A percentile compares a stretch with the other conserved stretches of the same genome.
Evolutionary conservation across 1,140 invertebrate genomes (phyloP).

Genomic region (Drosophila arawakana): DNA sequence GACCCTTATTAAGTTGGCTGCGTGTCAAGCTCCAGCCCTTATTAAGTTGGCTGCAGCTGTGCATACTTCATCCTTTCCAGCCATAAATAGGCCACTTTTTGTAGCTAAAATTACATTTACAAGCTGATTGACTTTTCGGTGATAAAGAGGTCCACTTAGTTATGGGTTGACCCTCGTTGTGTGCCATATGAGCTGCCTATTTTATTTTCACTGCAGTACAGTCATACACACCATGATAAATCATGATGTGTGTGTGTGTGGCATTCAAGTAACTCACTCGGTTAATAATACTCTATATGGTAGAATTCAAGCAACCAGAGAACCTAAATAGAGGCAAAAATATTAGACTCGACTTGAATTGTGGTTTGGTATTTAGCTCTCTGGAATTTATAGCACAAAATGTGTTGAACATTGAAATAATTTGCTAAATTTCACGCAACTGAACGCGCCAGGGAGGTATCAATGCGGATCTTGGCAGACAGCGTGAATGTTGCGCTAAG

Average conservation of each 20-base stretch:
- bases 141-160: background rate
- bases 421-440: conserved; percentile 43
- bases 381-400: background rate
- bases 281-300: conserved; percentile 2
- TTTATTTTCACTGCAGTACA: conserved; percentile 8
- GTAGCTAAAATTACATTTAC: conserved; percentile 5
- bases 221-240: conserved; percentile 11
- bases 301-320: background rate
- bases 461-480: conserved; percentile 27
- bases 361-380: background rate
- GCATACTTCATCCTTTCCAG: background rate
- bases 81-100: conserved; percentile 14
- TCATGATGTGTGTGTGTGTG: background rate
- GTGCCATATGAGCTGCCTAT: background rate
- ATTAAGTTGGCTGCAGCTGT: background rate
- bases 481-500: conserved; percentile 29
- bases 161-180: conserved; percentile 6
- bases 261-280: background rate
- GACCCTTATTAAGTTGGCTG: no score
- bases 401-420: conserved; percentile 32
- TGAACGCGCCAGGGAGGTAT: conserved; percentile 3
- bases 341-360: background rate
- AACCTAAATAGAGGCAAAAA: background rate
- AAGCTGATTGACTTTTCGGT: background rate
- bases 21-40: background rate